Evolutionary conservation across 2,797 vertebrate species (phyloP).

Genomic region (Neopelma chrysocephalum): DNA sequence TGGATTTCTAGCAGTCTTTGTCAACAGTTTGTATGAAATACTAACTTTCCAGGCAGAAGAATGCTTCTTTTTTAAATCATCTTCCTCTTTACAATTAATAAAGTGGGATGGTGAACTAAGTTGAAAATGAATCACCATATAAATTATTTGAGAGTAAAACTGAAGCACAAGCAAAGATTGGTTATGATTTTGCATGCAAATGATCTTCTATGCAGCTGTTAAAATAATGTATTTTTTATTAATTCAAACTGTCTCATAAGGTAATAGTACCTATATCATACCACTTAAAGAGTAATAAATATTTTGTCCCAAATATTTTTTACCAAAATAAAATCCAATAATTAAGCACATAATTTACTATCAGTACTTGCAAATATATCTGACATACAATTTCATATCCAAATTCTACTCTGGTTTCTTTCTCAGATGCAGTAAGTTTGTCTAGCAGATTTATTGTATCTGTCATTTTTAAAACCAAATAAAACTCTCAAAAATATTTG

Average conservation of each 20-base stretch:
- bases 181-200: neutral
- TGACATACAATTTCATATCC: neutral
- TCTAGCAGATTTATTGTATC: neutral
- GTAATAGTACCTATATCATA: neutral
- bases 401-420: neutral
- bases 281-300: neutral
- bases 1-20: neutral
- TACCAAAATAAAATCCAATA: neutral
- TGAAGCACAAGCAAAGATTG: neutral
- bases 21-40: neutral
- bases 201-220: neutral
- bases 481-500: neutral
- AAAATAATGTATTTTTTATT: neutral
- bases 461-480: neutral
- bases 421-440: neutral
- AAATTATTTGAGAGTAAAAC: neutral
- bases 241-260: neutral
- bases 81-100: neutral
- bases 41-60: neutral
- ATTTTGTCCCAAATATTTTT: neutral
- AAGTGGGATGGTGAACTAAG: neutral
- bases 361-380: neutral
- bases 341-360: neutral
- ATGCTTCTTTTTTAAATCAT: neutral
- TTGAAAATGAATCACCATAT: neutral